These are phyloP conservation scores for Phalloptychus januarius DNA, from an alignment of 2,797 vertebrate species.

Conservation along the genomic window DNA sequence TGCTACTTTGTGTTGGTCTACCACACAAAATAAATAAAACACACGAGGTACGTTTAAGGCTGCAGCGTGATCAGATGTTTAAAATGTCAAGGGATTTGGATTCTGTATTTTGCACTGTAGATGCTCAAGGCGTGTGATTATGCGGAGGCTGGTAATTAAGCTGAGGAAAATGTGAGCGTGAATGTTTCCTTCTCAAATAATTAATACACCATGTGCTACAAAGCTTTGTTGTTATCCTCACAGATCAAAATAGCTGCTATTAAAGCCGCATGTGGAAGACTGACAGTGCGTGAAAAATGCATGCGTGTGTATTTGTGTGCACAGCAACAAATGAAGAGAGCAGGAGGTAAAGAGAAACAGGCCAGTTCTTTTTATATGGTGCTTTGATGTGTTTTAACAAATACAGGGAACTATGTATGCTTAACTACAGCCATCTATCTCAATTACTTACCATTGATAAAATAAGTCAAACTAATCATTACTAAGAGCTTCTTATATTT, in stretches of 20 bases:
- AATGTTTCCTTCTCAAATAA: slow-evolving; percentile 49
- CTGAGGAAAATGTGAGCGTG: slow-evolving; percentile 41
- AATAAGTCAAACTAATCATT: neutral
- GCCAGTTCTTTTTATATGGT: neutral
- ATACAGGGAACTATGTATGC: slow-evolving; percentile 15
- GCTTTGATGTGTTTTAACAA: slow-evolving; percentile 12
- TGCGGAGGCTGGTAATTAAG: slow-evolving; percentile 58
- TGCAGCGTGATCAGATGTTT: neutral
- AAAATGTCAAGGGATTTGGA: neutral
- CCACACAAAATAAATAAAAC: neutral
- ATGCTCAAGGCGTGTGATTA: slow-evolving; percentile 37
- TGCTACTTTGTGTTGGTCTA: neutral
- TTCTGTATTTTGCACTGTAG: slow-evolving; percentile 4
- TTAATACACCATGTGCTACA: slow-evolving; percentile 44
- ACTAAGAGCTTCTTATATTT: neutral
- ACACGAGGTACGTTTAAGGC: neutral
- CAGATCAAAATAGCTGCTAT: slow-evolving; percentile 37
- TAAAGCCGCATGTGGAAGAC: slow-evolving; percentile 50
- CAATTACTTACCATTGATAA: neutral
- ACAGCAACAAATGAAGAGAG: slow-evolving; percentile 15
- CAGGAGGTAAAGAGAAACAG: slow-evolving; percentile 14
- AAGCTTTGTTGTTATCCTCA: slow-evolving; percentile 42
- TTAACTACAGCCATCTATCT: slow-evolving; percentile 8
- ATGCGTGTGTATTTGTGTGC: slow-evolving; percentile 13
- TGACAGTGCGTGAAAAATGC: slow-evolving; percentile 18